phyloP scores from a whole-genome alignment of 1,140 invertebrate species.

The Eumeta japonica region DNA sequence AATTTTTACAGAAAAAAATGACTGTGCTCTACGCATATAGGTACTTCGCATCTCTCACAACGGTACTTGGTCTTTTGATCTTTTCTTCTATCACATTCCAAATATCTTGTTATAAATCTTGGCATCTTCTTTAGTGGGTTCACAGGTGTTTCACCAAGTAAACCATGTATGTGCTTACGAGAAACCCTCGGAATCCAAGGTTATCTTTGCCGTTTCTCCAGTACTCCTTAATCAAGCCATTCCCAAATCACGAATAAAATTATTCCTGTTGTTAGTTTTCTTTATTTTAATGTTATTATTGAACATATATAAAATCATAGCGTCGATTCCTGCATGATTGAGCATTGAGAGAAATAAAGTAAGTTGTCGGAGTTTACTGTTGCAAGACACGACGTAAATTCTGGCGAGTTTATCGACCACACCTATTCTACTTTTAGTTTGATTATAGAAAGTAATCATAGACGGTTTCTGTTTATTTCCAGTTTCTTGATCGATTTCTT shows the following conservation, averaged over 20 bases:
- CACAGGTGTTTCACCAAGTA: too few relatives aligned
- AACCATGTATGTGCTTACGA: too few relatives aligned
- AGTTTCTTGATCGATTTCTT: constrained; percentile 15
- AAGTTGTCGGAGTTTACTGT: constrained; percentile 20
- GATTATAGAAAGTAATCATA: constrained; percentile 34
- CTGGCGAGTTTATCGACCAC: constrained; percentile 29
- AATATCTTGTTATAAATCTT: too few relatives aligned
- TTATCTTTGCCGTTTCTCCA: constrained; percentile 4
- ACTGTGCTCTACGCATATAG: too few relatives aligned
- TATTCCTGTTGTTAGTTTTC: neutral
- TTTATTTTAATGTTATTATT: constrained; percentile 2
- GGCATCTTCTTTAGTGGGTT: too few relatives aligned
- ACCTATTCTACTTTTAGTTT: constrained; percentile 34
- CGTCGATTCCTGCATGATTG: constrained; percentile 13
- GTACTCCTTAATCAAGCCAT: constrained; percentile 6
- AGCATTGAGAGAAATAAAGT: constrained; percentile 7
- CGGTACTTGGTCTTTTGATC: too few relatives aligned
- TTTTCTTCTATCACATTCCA: too few relatives aligned
- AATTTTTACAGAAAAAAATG: too few relatives aligned
- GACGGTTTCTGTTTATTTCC: constrained; percentile 25
- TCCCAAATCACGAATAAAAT: constrained; percentile 6
- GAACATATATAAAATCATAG: constrained; percentile 9
- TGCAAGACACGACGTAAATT: constrained; percentile 21
- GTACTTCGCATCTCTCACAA: too few relatives aligned
- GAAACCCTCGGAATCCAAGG: too few relatives aligned